Percentiles rank a stretch among this genome's conserved stretches.
phyloP scores from a whole-genome alignment of 2,888 invertebrate genomes.

The Erpobdella octoculata region DNA sequence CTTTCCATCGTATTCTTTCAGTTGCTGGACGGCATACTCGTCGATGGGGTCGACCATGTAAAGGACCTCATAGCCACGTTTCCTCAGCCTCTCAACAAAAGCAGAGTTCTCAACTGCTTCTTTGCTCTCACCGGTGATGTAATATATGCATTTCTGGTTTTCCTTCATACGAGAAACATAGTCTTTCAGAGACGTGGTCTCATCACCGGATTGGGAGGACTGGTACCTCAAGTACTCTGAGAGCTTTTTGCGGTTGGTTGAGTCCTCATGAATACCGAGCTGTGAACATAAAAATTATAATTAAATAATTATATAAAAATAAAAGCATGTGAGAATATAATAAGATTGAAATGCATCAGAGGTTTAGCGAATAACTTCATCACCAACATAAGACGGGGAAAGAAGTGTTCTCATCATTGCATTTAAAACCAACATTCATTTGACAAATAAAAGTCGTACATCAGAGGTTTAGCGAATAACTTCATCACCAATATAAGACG shows the following conservation, averaged over 20 bases:
- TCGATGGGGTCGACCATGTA: slow-evolving; percentile 99
- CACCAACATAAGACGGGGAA: slow-evolving; percentile 22
- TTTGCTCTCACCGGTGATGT: slow-evolving; percentile 80
- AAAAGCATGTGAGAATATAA: no score
- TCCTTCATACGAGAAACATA: slow-evolving; percentile 97
- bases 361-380: background rate
- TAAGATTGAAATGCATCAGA: no score
- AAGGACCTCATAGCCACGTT: slow-evolving; percentile 84
- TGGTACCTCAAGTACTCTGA: slow-evolving; percentile 78
- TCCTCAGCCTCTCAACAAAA: slow-evolving; percentile 93
- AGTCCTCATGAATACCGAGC: slow-evolving; percentile 94
- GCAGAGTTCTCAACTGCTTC: slow-evolving; percentile 91
- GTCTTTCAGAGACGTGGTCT: slow-evolving; percentile 83
- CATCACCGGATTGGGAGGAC: slow-evolving; percentile 90
- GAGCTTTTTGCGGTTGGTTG: slow-evolving; percentile 82
- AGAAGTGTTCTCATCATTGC: slow-evolving; percentile 22
- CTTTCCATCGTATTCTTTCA: slow-evolving; percentile 93
- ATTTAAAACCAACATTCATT: background rate
- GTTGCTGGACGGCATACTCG: slow-evolving; percentile 95
- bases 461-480: background rate
- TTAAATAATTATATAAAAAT: no score
- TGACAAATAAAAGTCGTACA: background rate
- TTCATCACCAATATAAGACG: slow-evolving; percentile 17
- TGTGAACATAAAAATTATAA: no score
- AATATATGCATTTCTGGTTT: slow-evolving; percentile 94